A percentile compares a stretch with the other conserved stretches of the same genome.
Evolutionary conservation across 2,888 invertebrate species (phyloP).

Genomic region (Anarsia innoxiella): DNA sequence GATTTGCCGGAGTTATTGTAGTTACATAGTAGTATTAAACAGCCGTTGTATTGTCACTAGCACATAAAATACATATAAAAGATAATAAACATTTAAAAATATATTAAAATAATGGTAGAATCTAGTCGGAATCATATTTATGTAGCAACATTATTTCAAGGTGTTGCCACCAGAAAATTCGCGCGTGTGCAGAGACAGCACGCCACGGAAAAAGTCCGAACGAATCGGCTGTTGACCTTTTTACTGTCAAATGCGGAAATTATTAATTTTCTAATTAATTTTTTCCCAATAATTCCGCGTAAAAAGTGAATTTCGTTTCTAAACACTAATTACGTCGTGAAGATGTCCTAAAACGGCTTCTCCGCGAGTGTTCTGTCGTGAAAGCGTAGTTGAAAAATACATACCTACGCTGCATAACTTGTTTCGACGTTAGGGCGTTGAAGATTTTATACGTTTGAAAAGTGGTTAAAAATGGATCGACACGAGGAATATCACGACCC

Average conservation of each 20-base stretch:
- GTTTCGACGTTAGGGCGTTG: constrained; percentile 39
- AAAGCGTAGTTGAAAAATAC: constrained; percentile 18
- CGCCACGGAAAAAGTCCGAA: constrained; percentile 27
- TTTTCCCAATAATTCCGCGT: constrained; percentile 17
- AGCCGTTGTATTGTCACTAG: too few species aligned
- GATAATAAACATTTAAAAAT: too few species aligned
- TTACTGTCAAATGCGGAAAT: constrained; percentile 58
- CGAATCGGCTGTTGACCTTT: constrained; percentile 63
- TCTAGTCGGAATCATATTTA: too few species aligned
- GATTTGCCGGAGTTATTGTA: too few species aligned
- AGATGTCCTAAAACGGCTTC: constrained; percentile 19
- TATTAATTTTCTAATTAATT: constrained; percentile 41
- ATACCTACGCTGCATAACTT: constrained; percentile 24
- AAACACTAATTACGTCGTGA: constrained; percentile 17
- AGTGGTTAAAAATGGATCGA: constrained; percentile 47
- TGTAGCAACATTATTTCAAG: too few species aligned
- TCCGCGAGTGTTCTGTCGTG: constrained; percentile 19
- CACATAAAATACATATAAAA: too few species aligned
- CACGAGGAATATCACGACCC: constrained; percentile 76
- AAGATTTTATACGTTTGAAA: constrained; percentile 31
- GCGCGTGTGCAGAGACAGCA: constrained; percentile 18
- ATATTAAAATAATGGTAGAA: too few species aligned
- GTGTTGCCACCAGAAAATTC: too few species aligned
- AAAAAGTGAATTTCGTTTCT: constrained; percentile 10
- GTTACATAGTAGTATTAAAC: too few species aligned